Evolutionary conservation across 2,797 vertebrate genomes (phyloP), one percentile per base, ranked within the genome.

Genomic region (Macroramphosus scolopax): DNA sequence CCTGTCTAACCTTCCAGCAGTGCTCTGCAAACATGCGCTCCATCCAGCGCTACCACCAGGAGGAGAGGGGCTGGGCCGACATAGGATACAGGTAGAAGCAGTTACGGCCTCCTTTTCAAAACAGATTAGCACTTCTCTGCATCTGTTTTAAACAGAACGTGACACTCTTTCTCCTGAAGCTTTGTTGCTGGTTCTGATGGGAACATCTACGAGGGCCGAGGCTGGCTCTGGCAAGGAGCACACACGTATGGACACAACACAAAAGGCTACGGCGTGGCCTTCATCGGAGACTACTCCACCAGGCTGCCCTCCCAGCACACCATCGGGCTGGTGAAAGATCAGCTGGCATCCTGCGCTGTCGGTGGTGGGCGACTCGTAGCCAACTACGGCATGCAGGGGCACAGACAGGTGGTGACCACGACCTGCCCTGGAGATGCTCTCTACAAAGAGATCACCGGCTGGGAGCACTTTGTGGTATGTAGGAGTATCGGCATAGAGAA

Each of bases 41-140:
- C 69, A 93, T 96, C 89, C 95, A 97, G 63, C 77, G 37, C 11
- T 98, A 90, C 84, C 95, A 97, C 76, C 95, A 98, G 74, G 75
- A 89, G 0, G 75, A 58, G 0, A 67, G 77, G 0, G 88, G 83
- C 48, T 96, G 95, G 95, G 82, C 89, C 0, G 94, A 98, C 85
- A 94, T 98, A 0, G 94, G 94, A 15, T 97, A 97, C 88, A 97
- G 92, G 95, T 93, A 58, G 28, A 22, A 3, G 3, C 14, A n/a
- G n/a, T n/a, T n/a, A n/a, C n/a, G n/a, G n/a, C n/a, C n/a, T n/a
- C n/a, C n/a, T n/a, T n/a, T n/a, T n/a, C n/a, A n/a, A n/a, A n/a
- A n/a, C n/a, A n/a, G n/a, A n/a, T n/a, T n/a, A n/a, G n/a, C n/a
- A n/a, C n/a, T n/a, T n/a, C n/a, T n/a, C n/a, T n/a, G n/a, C n/a